These are phyloP conservation scores for Platalea minor DNA, from an alignment of 2,797 vertebrate genomes.

Conservation along the genomic window DNA sequence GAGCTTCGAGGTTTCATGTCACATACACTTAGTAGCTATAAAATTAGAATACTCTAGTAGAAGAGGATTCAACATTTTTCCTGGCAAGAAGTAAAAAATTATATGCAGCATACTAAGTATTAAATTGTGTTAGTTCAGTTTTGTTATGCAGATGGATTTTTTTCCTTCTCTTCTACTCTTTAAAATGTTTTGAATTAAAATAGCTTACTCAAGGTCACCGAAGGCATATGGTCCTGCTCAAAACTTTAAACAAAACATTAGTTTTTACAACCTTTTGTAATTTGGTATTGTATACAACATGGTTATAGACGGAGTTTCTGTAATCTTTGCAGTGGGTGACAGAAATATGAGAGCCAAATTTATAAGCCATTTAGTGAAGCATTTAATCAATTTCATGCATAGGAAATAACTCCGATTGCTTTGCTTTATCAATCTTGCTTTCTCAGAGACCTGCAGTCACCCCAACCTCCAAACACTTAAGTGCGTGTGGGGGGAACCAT, in stretches of 20 bases:
- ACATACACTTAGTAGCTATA: constrained; percentile 23
- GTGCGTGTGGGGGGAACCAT: neutral
- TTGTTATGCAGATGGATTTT: constrained; percentile 71
- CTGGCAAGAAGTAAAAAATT: constrained; percentile 4
- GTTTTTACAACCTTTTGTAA: constrained; percentile 87
- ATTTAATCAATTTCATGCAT: constrained; percentile 87
- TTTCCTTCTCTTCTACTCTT: constrained; percentile 56
- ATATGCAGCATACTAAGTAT: neutral
- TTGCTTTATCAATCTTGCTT: constrained; percentile 80
- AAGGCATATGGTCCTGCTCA: constrained; percentile 84
- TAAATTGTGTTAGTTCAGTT: constrained; percentile 49
- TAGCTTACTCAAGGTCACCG: constrained; percentile 83
- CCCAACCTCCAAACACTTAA: constrained; percentile 40
- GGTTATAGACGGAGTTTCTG: constrained; percentile 76
- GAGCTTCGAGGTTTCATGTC: neutral
- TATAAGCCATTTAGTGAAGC: constrained; percentile 85
- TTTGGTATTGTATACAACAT: constrained; percentile 84
- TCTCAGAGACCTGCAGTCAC: constrained; percentile 54
- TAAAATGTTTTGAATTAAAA: constrained; percentile 85
- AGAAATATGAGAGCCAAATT: constrained; percentile 85
- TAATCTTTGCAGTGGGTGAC: constrained; percentile 85
- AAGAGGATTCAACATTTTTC: constrained; percentile 9
- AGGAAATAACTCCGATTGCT: constrained; percentile 79
- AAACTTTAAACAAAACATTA: constrained; percentile 86
- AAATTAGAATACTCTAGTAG: neutral